These are phyloP conservation scores for Carettochelys insculpta DNA, from an alignment of 2,113 vertebrate species.

Conservation along the genomic window DNA sequence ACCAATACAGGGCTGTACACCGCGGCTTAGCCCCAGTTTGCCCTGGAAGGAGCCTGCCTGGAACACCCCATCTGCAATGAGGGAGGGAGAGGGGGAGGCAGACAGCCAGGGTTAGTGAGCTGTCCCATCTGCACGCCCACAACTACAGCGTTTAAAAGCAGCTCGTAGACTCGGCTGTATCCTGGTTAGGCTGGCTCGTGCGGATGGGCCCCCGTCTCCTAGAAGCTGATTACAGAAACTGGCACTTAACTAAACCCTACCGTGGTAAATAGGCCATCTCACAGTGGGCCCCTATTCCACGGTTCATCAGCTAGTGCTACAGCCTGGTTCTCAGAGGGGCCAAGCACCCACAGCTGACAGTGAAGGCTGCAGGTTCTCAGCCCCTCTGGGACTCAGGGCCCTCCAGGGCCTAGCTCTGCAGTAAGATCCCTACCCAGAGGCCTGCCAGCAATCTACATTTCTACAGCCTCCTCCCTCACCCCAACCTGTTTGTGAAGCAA, in stretches of 20 bases:
- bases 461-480: background rate
- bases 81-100: no score
- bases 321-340: background rate
- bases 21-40: background rate
- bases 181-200: background rate
- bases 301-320: background rate
- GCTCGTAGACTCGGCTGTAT: background rate
- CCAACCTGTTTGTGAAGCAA: background rate
- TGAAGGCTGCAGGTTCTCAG: background rate
- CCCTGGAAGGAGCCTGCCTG: rapidly evolving
- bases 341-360: background rate
- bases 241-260: background rate
- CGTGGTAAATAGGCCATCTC: background rate
- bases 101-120: background rate
- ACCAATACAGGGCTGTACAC: background rate
- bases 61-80: background rate
- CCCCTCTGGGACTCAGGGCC: background rate
- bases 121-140: background rate
- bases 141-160: background rate
- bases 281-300: background rate
- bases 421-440: background rate
- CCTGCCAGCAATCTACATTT: background rate
- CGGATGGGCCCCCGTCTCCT: background rate
- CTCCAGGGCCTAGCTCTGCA: no score
- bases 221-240: background rate